Evolutionary conservation across 2,888 invertebrate species (phyloP), one percentile per base, ranked within the genome.

Genomic region (Reticulitermes lucifugus): DNA sequence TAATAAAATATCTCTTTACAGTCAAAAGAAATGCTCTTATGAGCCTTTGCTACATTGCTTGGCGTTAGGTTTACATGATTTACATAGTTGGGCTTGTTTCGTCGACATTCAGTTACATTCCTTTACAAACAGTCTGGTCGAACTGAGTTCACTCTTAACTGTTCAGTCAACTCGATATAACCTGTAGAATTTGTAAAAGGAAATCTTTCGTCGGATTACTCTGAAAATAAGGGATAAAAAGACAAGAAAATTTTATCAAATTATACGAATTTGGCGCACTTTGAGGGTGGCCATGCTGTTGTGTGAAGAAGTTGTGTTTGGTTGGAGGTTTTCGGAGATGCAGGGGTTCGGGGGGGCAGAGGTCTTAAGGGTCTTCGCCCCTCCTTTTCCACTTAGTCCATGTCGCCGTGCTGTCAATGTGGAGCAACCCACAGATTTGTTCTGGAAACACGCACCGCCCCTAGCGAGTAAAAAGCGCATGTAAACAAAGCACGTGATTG

Each of bases 361-460:
- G 84, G 83, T 75, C 83, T 83, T 83, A 75, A 73, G 83, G 83
- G 75, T 89, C 88, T 88, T 88, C 88, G 91, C 91, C 90, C 91
- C 91, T 90, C 91, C 91, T 91, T 89, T 80, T 71, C 46, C 90
- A 90, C 90, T 91, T 91, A 90, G 91, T 91, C 89, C 88, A 89
- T 90, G 91, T 91, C 91, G 91, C 90, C 89, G 88, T 88, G 88
- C 89, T 90, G 91, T 91, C 91, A 91, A 90, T 89, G 89, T 88
- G 88, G 91, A 88, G 89, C 91, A 89, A 90, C 91, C 91, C 90
- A 89, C 89, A 90, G 89, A 81, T 81, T 81, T 81, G 81, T 81
- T 80, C 81, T 65, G 65, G 25, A 43, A 70, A 35, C 84, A 75
- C 79, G 84, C 84, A 89, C 89, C 90, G 90, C 88, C 87, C 88